Evolutionary conservation across 1,140 invertebrate species (phyloP), one percentile per base, ranked within the genome.

Genomic region (Halotydeus destructor): DNA sequence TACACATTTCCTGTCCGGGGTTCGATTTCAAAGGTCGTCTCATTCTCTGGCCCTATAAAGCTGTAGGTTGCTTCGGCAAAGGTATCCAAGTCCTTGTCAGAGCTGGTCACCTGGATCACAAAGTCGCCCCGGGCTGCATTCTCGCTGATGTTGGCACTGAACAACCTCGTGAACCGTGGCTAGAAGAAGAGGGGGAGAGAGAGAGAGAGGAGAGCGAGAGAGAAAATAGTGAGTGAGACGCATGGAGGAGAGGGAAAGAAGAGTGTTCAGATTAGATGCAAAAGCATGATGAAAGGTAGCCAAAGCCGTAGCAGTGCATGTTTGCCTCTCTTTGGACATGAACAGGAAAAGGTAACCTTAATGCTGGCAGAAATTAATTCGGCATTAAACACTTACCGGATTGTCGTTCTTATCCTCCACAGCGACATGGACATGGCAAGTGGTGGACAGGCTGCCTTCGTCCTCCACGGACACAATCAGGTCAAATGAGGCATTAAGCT

Each of bases 351-450:
- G n/a, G n/a, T n/a, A n/a, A n/a, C n/a, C n/a, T n/a, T n/a, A n/a
- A n/a, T n/a, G n/a, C n/a, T n/a, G n/a, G n/a, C n/a, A n/a, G n/a
- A n/a, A n/a, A n/a, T n/a, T n/a, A n/a, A n/a, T n/a, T n/a, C n/a
- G n/a, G n/a, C n/a, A n/a, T n/a, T n/a, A n/a, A n/a, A n/a, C n/a
- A n/a, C n/a, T n/a, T n/a, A n/a, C n/a, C 8, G 82, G 80, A 59
- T 91, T 89, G 58, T 96, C 88, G 61, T 96, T 94, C 58, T 85
- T 85, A 55, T 94, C 85, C 14, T 77, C 56, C 12, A 94, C 72
- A 4, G 72, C 78, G 0, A 94, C 67, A 12, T 81, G 54, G 1
- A 94, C 76, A 28, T 5, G 26, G 21, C 5, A 8, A 1, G 12
- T 32, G 33, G 82, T 58, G 40, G 72, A 69, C 0, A 83, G 81